Evolutionary conservation across 1,140 invertebrate species (phyloP), one percentile per base, ranked within the genome.

Genomic region (Littorina saxatilis): DNA sequence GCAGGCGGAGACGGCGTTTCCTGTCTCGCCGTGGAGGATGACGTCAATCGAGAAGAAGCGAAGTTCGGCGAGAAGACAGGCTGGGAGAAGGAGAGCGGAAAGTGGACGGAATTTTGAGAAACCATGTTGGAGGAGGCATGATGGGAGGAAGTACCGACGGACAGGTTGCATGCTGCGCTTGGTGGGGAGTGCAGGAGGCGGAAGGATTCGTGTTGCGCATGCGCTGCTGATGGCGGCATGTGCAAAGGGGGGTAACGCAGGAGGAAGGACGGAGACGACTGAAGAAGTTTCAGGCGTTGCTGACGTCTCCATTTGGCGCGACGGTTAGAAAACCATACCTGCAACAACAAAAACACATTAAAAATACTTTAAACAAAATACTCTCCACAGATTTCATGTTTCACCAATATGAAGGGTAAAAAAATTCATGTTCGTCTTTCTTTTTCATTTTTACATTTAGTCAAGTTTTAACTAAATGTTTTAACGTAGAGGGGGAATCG

Each of bases 311-410:
- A 99, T 94, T 99, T 99, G 80, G 98, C 99, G 74, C 99, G 95
- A 78, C 98, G 95, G 93, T 99, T 99, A 50, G 97, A 98, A 93
- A 99, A 99, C 98, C 98, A 99, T 43, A 98, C 97, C 96, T 98
- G 93, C 23, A 66, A 66, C 9, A 66, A 66, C 0, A 35, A 66
- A 29, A 66, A 0, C 9, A 66, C 5, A 66, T 2, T 11, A 4
- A 35, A 29, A 66, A 58, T 58, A 58, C n/a, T n/a, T n/a, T n/a
- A n/a, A n/a, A n/a, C n/a, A n/a, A n/a, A n/a, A n/a, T n/a, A n/a
- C n/a, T n/a, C n/a, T n/a, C n/a, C n/a, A n/a, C n/a, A n/a, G n/a
- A n/a, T n/a, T n/a, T n/a, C n/a, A n/a, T n/a, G n/a, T n/a, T n/a
- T n/a, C n/a, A n/a, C n/a, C n/a, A n/a, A n/a, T n/a, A n/a, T n/a